Conservation (phyloP, 2,113 vertebrate species). For the Vanacampus margaritifer region DNA sequence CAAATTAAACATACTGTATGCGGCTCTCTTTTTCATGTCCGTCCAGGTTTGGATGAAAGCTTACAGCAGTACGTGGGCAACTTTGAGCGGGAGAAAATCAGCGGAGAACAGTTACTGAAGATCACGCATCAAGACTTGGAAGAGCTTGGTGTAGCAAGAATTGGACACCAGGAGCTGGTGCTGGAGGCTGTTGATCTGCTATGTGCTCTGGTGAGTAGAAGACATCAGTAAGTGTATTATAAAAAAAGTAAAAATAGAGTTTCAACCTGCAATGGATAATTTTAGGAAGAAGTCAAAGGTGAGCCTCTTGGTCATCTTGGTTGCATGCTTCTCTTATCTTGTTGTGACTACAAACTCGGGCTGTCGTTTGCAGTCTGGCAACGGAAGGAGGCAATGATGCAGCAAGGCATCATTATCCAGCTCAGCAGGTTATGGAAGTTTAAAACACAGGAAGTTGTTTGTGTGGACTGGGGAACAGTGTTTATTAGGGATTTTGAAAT, state of each 20-base stretch:
- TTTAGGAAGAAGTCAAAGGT: neutral
- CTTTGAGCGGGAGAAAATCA: slow-evolving; percentile 95
- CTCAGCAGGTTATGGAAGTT: slow-evolving; percentile 29
- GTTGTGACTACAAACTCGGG: slow-evolving; percentile 2
- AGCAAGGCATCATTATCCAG: slow-evolving; percentile 35
- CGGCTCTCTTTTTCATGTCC: slow-evolving; percentile 1
- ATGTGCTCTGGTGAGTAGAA: slow-evolving; percentile 90
- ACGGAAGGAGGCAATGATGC: slow-evolving; percentile 22
- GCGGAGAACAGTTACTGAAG: slow-evolving; percentile 90
- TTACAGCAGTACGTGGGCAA: slow-evolving; percentile 90
- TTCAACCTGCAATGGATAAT: neutral
- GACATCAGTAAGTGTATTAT: neutral
- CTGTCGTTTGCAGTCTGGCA: slow-evolving; percentile 30
- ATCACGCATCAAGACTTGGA: slow-evolving; percentile 97
- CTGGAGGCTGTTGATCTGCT: slow-evolving; percentile 95
- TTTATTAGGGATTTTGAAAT: slow-evolving; percentile 18
- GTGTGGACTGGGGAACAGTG: neutral
- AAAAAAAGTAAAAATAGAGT: neutral
- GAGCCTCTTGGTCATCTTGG: neutral
- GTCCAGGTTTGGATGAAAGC: slow-evolving; percentile 88
- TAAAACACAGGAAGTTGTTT: slow-evolving; percentile 12
- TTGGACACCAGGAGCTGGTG: slow-evolving; percentile 95
- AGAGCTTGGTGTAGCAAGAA: slow-evolving; percentile 88
- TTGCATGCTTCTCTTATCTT: neutral
- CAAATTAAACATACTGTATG: neutral